Evolutionary conservation across 2,888 invertebrate species (phyloP), one percentile per base, ranked within the genome.

Genomic region (Diloba caeruleocephala): DNA sequence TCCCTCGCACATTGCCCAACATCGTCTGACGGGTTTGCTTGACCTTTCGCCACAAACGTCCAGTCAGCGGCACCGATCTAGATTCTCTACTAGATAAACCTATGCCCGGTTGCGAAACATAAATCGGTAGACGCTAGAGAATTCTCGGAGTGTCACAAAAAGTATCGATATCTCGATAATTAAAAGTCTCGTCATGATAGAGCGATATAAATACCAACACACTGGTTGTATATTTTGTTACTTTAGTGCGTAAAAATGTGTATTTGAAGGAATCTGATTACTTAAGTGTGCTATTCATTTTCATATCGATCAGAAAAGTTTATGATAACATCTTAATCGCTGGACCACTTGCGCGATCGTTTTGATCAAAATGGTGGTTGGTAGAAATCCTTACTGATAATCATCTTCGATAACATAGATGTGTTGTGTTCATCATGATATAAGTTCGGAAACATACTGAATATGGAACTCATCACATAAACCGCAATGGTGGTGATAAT

Each of bases 41-140:
- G 89, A 91, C 90, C 90, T 92, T 90, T 91, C 88, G 79, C 85
- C 78, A 82, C 87, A 81, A 87, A 85, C 87, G 87, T 89, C 82
- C 84, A 81, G 78, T 71, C 74, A 68, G 57, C 77, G 88, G 86
- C 74, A 68, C 56, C 77, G 88, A 85, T 89, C 89, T 89, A 90
- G 90, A 90, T 91, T 80, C 65, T 72, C 68, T 67, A 59, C 67
- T 71, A 82, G 88, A 89, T 89, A 85, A 43, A 58, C 28, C 75
- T 81, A 70, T 81, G 79, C 76, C 76, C 76, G 53, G 57, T 87
- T 85, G 60, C 82, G 81, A 81, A 82, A 86, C 60, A 53, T 50
- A 48, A 71, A 73, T 69, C 58, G 65, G 67, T 73, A 53, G 46
- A 64, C 43, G 43, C 14, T 46, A 26, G 43, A 63, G 51, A 61